These are phyloP conservation scores for Holocentrus rufus DNA, from an alignment of 2,797 vertebrate genomes.

Conservation along the genomic window DNA sequence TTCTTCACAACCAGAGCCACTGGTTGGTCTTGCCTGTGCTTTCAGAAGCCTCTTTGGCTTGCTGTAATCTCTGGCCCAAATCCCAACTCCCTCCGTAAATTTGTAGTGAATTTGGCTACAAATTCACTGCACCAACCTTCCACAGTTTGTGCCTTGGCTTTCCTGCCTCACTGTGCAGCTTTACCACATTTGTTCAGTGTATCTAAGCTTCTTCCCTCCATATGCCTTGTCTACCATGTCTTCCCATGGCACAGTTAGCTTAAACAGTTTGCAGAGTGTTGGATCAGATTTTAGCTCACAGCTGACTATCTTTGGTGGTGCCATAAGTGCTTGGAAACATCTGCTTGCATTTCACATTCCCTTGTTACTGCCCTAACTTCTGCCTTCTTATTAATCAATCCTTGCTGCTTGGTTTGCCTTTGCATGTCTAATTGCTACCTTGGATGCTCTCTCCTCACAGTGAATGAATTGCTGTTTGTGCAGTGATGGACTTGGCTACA, in stretches of 20 bases:
- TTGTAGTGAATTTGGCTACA: background rate
- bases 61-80: background rate
- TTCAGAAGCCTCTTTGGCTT: background rate
- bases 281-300: too few species aligned
- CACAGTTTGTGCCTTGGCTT: background rate
- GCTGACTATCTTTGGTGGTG: too few species aligned
- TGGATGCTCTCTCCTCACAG: too few species aligned
- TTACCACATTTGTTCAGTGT: background rate
- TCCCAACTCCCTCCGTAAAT: background rate
- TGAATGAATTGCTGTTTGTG: background rate
- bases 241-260: too few species aligned
- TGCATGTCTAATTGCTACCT: too few species aligned
- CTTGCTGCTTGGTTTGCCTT: too few species aligned
- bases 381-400: too few species aligned
- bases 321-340: too few species aligned
- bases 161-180: background rate
- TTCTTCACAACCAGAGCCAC: background rate
- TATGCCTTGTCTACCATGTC: background rate
- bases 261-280: background rate
- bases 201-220: background rate
- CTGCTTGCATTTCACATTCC: too few species aligned
- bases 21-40: background rate
- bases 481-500: background rate
- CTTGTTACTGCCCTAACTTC: too few species aligned
- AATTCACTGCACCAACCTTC: background rate